Base-by-base conservation (phyloP, 2,113 vertebrate species). In the Eubucco bourcierii region DNA sequence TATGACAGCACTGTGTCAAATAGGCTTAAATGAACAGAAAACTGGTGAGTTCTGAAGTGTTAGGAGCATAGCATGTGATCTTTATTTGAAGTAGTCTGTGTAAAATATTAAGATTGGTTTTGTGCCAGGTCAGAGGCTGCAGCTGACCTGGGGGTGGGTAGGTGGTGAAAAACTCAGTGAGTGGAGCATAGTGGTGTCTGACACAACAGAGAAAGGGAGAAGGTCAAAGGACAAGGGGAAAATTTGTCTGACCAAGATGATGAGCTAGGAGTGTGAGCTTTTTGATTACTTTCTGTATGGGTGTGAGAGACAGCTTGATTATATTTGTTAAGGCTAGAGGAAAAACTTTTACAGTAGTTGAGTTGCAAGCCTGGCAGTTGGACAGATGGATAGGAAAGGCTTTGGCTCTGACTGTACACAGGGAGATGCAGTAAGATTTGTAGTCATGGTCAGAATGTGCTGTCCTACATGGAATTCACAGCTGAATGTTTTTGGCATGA, bases 321-420 rank as follows among this genome's bases (percentile, higher is more conserved):
- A 4, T 3, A 24, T 50, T 83, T 82, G 24, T 82, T 68, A 78
- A 71, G 46, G 34, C 56, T n/a, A 29, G 46, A 44, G 68, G 37
- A 25, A 60, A 63, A 39, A 52, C 3, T 10, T 19, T 74, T 41
- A 2, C 2, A 41, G 33, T 16, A 9, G 25, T 10, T 77, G 64
- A 4, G 9, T 33, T 79, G 28, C 6, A 31, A 44, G 64, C 7
- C 21, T 70, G 56, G 9, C 15, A 44, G 34, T 50, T 55, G 9
- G 59, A 53, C 25, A n/a, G 44, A 56, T 18, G 14, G 44, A 19
- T 9, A 23, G 55, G 64, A 73, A 73, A 66, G 25, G 34, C 25
- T 65, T 19, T 52, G 2, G 28, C 20, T 79, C 28, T 34, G 8
- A 34, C 28, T 52, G 37, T n/a, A 2, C 8, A 0, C 1, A 14